phyloP scores from a whole-genome alignment of 2,888 invertebrate species.

The Apantesis nais region DNA sequence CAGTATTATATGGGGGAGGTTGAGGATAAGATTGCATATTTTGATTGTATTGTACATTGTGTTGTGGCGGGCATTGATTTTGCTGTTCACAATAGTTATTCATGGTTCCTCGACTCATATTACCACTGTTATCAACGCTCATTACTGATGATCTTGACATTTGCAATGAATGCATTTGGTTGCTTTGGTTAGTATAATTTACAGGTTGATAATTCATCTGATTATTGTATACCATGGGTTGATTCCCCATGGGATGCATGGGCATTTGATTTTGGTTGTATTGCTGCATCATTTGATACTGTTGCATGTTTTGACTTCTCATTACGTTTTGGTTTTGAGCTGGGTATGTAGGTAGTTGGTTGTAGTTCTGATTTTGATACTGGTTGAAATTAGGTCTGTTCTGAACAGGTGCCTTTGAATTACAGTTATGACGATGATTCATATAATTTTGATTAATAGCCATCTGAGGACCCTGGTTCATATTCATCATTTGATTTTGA shows the following conservation, averaged over 20 bases:
- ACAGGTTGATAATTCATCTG: constrained; percentile 72
- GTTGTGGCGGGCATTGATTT: constrained; percentile 61
- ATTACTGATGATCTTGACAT: constrained; percentile 80
- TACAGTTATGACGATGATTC: constrained; percentile 63
- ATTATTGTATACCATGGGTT: constrained; percentile 67
- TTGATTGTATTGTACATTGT: constrained; percentile 69
- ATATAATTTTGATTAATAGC: constrained; percentile 59
- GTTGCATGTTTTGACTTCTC: constrained; percentile 72
- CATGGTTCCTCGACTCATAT: constrained; percentile 73
- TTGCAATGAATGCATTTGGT: constrained; percentile 74
- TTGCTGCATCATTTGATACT: constrained; percentile 75
- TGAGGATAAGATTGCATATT: constrained; percentile 71
- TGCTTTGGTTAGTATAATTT: constrained; percentile 67
- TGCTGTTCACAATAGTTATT: constrained; percentile 74
- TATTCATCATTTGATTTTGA: constrained; percentile 68
- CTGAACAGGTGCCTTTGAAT: constrained; percentile 58
- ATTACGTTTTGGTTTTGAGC: constrained; percentile 69
- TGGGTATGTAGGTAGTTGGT: constrained; percentile 67
- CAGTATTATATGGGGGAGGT: constrained; percentile 75
- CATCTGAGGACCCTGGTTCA: constrained; percentile 60
- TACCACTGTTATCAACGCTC: constrained; percentile 80
- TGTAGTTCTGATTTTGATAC: constrained; percentile 73
- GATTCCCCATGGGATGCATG: constrained; percentile 66
- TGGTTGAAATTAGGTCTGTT: constrained; percentile 74
- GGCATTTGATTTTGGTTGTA: constrained; percentile 70